These are phyloP conservation scores for Sinonovacula constricta DNA, from an alignment of 1,140 invertebrate species.

Conservation along the genomic window DNA sequence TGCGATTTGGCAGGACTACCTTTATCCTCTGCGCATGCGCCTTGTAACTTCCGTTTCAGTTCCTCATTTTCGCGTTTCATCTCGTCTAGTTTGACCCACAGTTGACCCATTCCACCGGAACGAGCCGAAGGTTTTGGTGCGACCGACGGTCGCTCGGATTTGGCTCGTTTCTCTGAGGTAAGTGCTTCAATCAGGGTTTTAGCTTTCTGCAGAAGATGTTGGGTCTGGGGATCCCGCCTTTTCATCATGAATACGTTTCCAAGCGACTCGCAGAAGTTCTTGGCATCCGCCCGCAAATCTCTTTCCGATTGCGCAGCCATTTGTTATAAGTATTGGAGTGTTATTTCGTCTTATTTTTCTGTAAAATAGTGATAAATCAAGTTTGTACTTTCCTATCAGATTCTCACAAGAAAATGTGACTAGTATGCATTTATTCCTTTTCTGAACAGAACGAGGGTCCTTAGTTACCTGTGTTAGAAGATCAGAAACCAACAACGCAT, in stretches of 20 bases:
- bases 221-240: constrained; percentile 71
- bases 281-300: constrained; percentile 67
- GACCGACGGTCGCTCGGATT: constrained; percentile 24
- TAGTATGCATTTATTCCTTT: too few species aligned
- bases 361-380: too few species aligned
- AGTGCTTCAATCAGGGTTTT: constrained; percentile 67
- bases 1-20: constrained; percentile 52
- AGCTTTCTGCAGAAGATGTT: constrained; percentile 70
- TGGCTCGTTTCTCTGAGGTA: constrained; percentile 55
- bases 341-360: too few species aligned
- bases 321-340: too few species aligned
- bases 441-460: too few species aligned
- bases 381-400: too few species aligned
- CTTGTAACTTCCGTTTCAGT: constrained; percentile 57
- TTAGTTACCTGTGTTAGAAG: too few species aligned
- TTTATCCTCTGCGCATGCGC: constrained; percentile 59
- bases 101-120: constrained; percentile 68
- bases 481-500: too few species aligned
- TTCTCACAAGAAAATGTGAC: too few species aligned
- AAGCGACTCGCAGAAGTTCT: constrained; percentile 70
- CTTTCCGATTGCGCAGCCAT: constrained; percentile 56
- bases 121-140: constrained; percentile 46
- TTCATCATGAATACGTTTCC: constrained; percentile 72
- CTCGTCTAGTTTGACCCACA: constrained; percentile 75
- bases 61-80: constrained; percentile 74